A percentile compares a stretch with the other conserved stretches of the same genome.
Conservation (phyloP, 1,140 invertebrate genomes). For the Aphidius gifuensis region DNA sequence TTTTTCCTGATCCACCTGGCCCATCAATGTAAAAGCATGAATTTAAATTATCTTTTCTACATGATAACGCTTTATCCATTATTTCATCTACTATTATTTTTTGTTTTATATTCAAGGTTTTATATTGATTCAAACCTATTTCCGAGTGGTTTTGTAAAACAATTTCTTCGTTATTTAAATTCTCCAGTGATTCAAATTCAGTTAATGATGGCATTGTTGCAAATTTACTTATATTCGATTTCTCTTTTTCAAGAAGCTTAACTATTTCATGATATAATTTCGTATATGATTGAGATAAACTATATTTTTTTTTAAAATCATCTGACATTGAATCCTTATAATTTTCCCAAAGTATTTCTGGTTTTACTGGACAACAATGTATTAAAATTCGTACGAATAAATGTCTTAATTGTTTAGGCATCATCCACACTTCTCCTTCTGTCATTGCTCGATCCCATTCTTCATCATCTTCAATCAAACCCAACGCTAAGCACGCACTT, state of each 20-base stretch:
- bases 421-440: conserved; percentile 23
- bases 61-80: not conserved
- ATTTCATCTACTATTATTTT: conserved; percentile 12
- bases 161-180: not conserved
- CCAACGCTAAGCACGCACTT: conserved; percentile 21
- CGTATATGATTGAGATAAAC: not conserved
- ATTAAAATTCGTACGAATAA: conserved; percentile 19
- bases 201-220: conserved; percentile 5
- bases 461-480: conserved; percentile 20
- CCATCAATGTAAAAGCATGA: conserved; percentile 27
- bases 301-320: conserved; percentile 7
- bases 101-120: conserved; percentile 16
- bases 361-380: conserved; percentile 16
- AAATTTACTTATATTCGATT: conserved; percentile 5
- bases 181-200: not conserved
- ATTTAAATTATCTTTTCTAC: not conserved
- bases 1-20: conserved; percentile 28
- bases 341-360: conserved; percentile 14
- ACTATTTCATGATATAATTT: conserved; percentile 15
- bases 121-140: conserved; percentile 14
- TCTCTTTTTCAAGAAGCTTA: conserved; percentile 15
- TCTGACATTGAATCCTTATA: conserved; percentile 19
- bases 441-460: conserved; percentile 21
- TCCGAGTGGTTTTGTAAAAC: conserved; percentile 5
- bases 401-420: conserved; percentile 14